Percentiles rank a stretch among this genome's conserved stretches.
Conservation (phyloP, 2,113 vertebrate species). For the Sclerurus mexicanus region DNA sequence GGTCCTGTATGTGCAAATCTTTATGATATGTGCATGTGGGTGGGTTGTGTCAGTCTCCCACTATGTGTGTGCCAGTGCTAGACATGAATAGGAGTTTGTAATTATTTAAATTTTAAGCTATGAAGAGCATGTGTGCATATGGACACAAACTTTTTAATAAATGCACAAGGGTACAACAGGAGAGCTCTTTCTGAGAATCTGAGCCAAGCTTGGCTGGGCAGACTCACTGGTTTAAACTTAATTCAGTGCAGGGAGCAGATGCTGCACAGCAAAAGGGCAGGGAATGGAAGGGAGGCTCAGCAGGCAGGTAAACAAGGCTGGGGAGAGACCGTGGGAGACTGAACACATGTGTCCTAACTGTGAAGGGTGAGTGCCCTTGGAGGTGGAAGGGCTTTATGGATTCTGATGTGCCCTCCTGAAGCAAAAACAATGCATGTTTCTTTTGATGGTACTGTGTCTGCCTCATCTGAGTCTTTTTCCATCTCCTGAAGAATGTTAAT, state of each 20-base stretch:
- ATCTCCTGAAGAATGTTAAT: not conserved
- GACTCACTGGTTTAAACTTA: not conserved
- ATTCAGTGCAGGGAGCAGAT: not conserved
- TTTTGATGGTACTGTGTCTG: not conserved
- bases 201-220: conserved; percentile 1
- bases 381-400: not conserved
- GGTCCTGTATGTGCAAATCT: not conserved
- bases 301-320: not conserved
- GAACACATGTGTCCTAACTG: not conserved
- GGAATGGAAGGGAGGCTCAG: not conserved
- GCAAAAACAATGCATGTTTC: not conserved
- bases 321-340: not conserved
- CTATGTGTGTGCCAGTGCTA: not conserved
- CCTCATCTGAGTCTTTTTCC: not conserved
- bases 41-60: not conserved
- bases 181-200: not conserved
- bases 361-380: not conserved
- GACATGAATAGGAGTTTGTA: not conserved
- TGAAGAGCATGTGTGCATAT: not conserved
- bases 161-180: not conserved
- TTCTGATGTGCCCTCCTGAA: not conserved
- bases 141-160: not conserved
- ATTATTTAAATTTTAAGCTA: not conserved
- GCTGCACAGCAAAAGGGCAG: not conserved
- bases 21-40: not conserved